Percentiles rank a stretch among this genome's conserved stretches.
These are phyloP conservation scores for Sepiola atlantica DNA, from an alignment of 2,888 invertebrate genomes.

Conservation along the genomic window DNA sequence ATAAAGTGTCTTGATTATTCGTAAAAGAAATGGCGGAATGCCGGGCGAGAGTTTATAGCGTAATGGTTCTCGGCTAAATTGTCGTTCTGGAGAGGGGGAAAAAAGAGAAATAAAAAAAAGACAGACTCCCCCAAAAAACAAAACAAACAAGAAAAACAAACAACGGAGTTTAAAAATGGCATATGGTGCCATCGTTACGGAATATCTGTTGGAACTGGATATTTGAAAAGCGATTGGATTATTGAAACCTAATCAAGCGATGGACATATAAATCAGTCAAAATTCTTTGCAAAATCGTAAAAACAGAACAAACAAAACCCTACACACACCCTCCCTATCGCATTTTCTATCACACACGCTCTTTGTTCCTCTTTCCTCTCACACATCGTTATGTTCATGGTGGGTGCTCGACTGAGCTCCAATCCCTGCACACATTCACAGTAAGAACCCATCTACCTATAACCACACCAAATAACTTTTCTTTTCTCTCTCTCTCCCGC, in stretches of 20 bases:
- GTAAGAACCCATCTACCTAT: too few species aligned
- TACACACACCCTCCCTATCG: not conserved
- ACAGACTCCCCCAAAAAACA: too few species aligned
- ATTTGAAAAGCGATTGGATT: not conserved
- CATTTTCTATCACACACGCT: not conserved
- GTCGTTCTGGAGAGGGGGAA: not conserved
- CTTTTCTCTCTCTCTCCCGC: too few species aligned
- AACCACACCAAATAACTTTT: too few species aligned
- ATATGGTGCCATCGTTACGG: not conserved
- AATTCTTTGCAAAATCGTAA: not conserved
- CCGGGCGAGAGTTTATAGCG: not conserved
- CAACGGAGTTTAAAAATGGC: not conserved
- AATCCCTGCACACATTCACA: not conserved
- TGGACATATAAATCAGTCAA: not conserved
- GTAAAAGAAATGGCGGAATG: not conserved
- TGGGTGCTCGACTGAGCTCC: too few species aligned
- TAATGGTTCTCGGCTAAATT: not conserved
- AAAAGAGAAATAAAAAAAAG: not conserved
- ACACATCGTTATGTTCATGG: too few species aligned
- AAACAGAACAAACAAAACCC: not conserved
- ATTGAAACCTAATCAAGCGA: constrained; percentile 21
- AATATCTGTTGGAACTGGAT: not conserved
- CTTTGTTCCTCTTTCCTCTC: not conserved
- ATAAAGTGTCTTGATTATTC: not conserved
- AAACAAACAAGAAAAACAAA: not conserved